Evolutionary conservation across 1,140 invertebrate species (phyloP), one percentile per base, ranked within the genome.

Genomic region (Gonatopus flavifemur): DNA sequence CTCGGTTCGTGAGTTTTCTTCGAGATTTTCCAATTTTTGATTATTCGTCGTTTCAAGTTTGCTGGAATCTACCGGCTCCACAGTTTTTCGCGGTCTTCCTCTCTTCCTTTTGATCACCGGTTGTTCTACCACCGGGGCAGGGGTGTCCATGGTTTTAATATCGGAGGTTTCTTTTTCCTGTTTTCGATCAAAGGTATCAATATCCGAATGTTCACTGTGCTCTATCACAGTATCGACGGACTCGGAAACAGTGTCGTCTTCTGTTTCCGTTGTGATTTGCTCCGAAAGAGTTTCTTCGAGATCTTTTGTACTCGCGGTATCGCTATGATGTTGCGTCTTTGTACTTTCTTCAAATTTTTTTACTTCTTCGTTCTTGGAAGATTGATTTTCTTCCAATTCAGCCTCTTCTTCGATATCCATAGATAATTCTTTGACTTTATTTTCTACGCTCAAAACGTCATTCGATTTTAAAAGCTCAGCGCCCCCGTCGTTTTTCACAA

Each of bases 41-140:
- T 15, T 33, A n/a, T 33, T 55, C 6, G 55, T 44, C 28, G 32
- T 57, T 45, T 57, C 48, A 10, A 33, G 42, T 5, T 20, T 38
- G 32, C 39, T 62, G 15, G 32, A 21, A 25, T 16, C 41, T 38
- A 16, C 3, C 3, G 43, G 36, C n/a, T 38, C 22, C 2, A 50
- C 32, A 24, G 46, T 58, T 40, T 73, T 73, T 8, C 55, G 57
- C 12, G 67, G 69, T 18, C 70, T 51, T 7, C 72, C 71, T 13
- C 71, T 56, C 8, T 63, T 58, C 43, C 54, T 64, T 33, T 66
- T 70, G 3, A 15, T 16, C 8, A 35, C 6, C 21, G 21, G 7
- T 25, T 43, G 42, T 0, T 16, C 13, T n/a, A n/a, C n/a, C n/a
- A n/a, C n/a, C n/a, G n/a, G n/a, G n/a, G n/a, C n/a, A n/a, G n/a